Conservation (phyloP, 2,113 vertebrate species). For the Trogon melanurus region DNA sequence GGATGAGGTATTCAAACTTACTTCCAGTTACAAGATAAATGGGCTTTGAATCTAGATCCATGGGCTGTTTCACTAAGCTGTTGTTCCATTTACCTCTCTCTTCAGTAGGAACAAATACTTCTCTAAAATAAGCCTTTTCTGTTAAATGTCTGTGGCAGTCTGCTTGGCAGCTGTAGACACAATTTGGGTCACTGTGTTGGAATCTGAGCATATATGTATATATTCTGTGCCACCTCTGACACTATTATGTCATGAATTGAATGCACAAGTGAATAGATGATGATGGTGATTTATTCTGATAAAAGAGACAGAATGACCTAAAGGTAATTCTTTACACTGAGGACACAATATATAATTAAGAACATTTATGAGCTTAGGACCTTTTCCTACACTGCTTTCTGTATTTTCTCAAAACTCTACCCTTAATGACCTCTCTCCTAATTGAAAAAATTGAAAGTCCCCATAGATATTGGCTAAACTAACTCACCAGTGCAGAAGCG, state of each 20-base stretch:
- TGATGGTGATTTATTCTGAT: constrained; percentile 68
- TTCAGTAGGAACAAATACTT: background rate
- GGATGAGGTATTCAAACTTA: background rate
- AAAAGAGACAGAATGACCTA: constrained; percentile 50
- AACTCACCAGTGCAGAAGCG: background rate
- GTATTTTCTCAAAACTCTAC: constrained; percentile 61
- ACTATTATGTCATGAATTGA: constrained; percentile 64
- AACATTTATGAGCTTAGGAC: constrained; percentile 51
- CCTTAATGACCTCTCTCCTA: constrained; percentile 53
- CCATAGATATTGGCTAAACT: constrained; percentile 6
- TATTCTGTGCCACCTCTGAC: constrained; percentile 67
- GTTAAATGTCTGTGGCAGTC: constrained; percentile 57
- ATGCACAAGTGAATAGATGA: constrained; percentile 53
- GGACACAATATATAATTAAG: constrained; percentile 50
- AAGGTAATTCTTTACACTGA: constrained; percentile 56
- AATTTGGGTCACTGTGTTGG: constrained; percentile 66
- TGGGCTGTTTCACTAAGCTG: background rate
- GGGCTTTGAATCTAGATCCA: background rate
- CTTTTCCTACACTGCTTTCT: constrained; percentile 46
- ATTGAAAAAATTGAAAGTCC: constrained; percentile 39
- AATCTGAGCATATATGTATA: constrained; percentile 62
- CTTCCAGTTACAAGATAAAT: background rate
- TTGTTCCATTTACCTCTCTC: background rate
- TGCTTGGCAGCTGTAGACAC: constrained; percentile 58
- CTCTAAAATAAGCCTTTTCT: constrained; percentile 16